Conservation (phyloP, 1,140 invertebrate genomes). For the Lordiphosa clarofinis region DNA sequence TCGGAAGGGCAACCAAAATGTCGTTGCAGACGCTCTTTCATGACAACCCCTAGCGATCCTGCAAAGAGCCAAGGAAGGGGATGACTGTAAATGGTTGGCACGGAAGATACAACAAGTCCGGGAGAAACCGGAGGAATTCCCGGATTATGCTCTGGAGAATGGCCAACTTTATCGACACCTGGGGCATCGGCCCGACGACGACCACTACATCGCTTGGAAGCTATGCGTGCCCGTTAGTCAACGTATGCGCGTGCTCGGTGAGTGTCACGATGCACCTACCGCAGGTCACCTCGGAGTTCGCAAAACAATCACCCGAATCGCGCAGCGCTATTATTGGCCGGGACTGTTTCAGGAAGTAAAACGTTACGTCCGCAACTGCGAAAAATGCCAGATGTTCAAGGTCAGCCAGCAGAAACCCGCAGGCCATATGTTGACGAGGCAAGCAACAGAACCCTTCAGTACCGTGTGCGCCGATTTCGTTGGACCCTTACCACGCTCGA, state of each 20-base stretch:
- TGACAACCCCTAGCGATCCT: too few species aligned
- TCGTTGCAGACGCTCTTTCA: too few species aligned
- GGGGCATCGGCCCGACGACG: neutral
- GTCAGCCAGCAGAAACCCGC: too few species aligned
- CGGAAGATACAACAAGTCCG: too few species aligned
- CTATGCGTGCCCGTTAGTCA: neutral
- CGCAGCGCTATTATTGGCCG: neutral
- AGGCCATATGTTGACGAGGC: too few species aligned
- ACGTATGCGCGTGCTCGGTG: neutral
- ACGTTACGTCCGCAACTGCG: neutral
- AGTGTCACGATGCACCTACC: neutral
- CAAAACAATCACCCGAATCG: neutral
- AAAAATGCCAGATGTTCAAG: too few species aligned
- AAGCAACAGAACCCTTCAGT: too few species aligned
- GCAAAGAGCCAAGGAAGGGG: too few species aligned
- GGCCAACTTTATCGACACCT: neutral
- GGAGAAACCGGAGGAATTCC: neutral
- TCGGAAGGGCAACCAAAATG: too few species aligned
- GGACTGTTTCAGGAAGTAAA: neutral
- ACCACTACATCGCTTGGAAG: neutral
- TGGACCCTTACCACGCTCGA: too few species aligned
- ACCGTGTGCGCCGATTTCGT: too few species aligned
- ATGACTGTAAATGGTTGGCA: neutral
- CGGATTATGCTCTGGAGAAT: neutral
- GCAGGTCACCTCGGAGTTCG: neutral